phyloP scores from a whole-genome alignment of 2,113 vertebrate genomes.

The Sterrhoptilus dennistouni region DNA sequence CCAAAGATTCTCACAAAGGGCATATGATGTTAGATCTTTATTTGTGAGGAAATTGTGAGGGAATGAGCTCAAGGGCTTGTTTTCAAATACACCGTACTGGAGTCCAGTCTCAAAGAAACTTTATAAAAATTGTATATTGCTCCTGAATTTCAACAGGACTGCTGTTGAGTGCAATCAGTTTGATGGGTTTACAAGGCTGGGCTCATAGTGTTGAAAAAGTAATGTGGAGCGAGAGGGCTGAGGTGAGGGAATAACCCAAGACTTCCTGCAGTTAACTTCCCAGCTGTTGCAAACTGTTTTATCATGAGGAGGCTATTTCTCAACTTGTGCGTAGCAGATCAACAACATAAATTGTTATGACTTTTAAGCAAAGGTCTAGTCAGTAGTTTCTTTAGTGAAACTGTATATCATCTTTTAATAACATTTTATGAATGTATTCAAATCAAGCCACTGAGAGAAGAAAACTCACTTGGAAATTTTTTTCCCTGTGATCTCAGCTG shows the following conservation, averaged over 20 bases:
- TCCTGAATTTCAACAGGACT: background rate
- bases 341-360: conserved; percentile 51
- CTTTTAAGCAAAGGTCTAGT: conserved; percentile 61
- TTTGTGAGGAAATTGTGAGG: background rate
- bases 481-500: conserved; percentile 38
- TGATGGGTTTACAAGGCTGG: background rate
- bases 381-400: conserved; percentile 56
- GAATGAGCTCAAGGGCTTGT: background rate
- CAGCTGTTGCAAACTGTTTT: conserved; percentile 57
- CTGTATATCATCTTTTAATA: conserved; percentile 56
- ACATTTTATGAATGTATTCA: conserved; percentile 55
- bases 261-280: conserved; percentile 54
- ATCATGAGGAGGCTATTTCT: conserved; percentile 63
- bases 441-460: background rate
- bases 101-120: background rate
- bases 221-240: background rate
- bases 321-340: conserved; percentile 36
- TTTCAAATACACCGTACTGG: background rate
- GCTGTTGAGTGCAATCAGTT: background rate
- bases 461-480: background rate
- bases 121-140: background rate
- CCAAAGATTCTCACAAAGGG: background rate
- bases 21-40: background rate
- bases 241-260: conserved; percentile 2
- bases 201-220: background rate